These are phyloP conservation scores for Trisateles emortualis DNA, from an alignment of 2,888 invertebrate species.

Conservation along the genomic window DNA sequence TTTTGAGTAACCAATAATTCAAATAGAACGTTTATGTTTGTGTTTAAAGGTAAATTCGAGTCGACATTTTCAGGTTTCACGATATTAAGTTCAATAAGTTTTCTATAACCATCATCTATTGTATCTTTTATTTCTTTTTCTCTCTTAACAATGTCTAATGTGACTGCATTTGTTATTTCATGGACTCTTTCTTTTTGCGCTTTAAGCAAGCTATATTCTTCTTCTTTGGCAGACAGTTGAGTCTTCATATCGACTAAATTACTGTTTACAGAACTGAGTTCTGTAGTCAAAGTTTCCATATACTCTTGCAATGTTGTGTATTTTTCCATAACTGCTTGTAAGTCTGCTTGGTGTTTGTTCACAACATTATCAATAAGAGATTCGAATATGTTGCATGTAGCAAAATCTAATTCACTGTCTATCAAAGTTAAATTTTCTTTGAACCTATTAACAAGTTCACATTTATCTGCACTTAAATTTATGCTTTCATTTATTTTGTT, in stretches of 20 bases:
- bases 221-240: slow-evolving; percentile 65
- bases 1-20: slow-evolving; percentile 54
- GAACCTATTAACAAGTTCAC: slow-evolving; percentile 49
- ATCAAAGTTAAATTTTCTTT: slow-evolving; percentile 64
- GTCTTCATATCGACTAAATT: slow-evolving; percentile 59
- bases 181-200: slow-evolving; percentile 67
- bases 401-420: slow-evolving; percentile 63
- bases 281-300: slow-evolving; percentile 52
- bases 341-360: slow-evolving; percentile 55
- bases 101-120: slow-evolving; percentile 57
- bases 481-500: slow-evolving; percentile 47
- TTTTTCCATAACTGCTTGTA: slow-evolving; percentile 50
- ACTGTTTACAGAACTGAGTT: slow-evolving; percentile 58
- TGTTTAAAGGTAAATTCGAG: slow-evolving; percentile 47
- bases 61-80: slow-evolving; percentile 54
- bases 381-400: slow-evolving; percentile 60
- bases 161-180: slow-evolving; percentile 74
- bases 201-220: slow-evolving; percentile 65
- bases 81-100: slow-evolving; percentile 58
- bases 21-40: slow-evolving; percentile 59
- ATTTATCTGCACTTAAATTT: slow-evolving; percentile 33
- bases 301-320: slow-evolving; percentile 56
- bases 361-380: slow-evolving; percentile 53
- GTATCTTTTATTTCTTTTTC: slow-evolving; percentile 63
- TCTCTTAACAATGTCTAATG: slow-evolving; percentile 69